Base-by-base conservation (phyloP, 1,140 invertebrate species). In the Saccostrea echinata region DNA sequence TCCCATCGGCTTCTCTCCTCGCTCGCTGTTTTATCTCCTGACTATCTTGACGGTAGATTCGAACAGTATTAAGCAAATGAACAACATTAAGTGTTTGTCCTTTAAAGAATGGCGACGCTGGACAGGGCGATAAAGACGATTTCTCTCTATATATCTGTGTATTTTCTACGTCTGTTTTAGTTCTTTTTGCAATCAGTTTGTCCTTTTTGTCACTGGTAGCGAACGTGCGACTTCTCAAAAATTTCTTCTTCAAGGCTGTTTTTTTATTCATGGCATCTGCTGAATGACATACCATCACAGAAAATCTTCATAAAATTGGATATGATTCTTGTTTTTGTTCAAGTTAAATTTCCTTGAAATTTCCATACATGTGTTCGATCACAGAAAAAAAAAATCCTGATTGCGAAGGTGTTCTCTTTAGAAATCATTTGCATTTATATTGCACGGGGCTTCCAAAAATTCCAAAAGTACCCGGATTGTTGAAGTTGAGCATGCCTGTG, bases 381-480 rank as follows among this genome's bases (percentile, higher is more conserved):
- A 61, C 55, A 21, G 18, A 11, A 61, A n/a, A 61, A 3, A 21
- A 18, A 61, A 21, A 21, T 61, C 16, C 18, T 61, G 55, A 21
- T 61, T 61, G 3, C 6, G 6, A 61, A 6, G 18, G 18, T 8
- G n/a, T 21, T 61, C 18, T 61, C 18, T 21, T 61, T n/a, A 61
- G 55, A 61, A 61, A 61, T 61, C 16, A 61, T 61, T 61, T 61
- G 55, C 55, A 61, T 61, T 61, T 61, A 61, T 61, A 61, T 61
- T 61, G 55, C 55, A 61, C 18, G 55, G 6, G 16, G 30, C 68
- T 76, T 76, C 30, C 30, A 16, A 30, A 76, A 27, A 76, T 76
- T 76, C 68, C 68, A 76, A 76, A 13, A 30, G 68, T 33, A 76
- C 68, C 68, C 24, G 68, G 68, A 76, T 16, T 33, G 68, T 76